phyloP scores from a whole-genome alignment of 1,140 invertebrate genomes.

The Trichonephila inaurata region DNA sequence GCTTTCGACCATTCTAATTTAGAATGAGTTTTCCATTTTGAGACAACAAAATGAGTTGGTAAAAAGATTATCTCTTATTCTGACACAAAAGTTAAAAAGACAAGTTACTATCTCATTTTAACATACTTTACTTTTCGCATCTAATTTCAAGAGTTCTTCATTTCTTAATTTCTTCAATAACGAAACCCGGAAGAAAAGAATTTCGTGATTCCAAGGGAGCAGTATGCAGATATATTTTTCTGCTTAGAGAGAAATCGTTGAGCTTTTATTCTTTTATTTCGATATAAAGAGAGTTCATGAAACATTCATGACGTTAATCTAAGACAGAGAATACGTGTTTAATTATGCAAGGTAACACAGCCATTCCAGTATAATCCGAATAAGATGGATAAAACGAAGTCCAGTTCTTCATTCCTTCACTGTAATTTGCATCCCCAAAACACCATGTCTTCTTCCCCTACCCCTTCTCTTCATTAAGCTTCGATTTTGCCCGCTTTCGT shows the following conservation, averaged over 20 bases:
- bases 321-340: slow-evolving; percentile 38
- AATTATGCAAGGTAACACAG: slow-evolving; percentile 32
- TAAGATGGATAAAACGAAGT: neutral
- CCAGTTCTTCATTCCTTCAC: neutral
- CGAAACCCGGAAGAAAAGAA: neutral
- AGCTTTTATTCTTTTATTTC: slow-evolving; percentile 28
- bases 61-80: neutral
- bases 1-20: neutral
- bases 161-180: neutral
- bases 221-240: neutral
- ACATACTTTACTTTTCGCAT: neutral
- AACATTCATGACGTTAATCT: slow-evolving; percentile 39
- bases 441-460: neutral
- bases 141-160: neutral
- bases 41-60: neutral
- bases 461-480: neutral
- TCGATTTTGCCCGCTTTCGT: neutral
- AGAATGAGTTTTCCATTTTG: neutral
- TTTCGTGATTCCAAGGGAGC: neutral
- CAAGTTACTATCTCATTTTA: neutral
- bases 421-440: slow-evolving; percentile 20
- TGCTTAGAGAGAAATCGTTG: neutral
- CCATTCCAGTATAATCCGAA: slow-evolving; percentile 11
- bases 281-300: slow-evolving; percentile 26
- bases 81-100: neutral